Evolutionary conservation across 2,113 vertebrate genomes (phyloP).

Genomic region (Hippocampus guttulatus): DNA sequence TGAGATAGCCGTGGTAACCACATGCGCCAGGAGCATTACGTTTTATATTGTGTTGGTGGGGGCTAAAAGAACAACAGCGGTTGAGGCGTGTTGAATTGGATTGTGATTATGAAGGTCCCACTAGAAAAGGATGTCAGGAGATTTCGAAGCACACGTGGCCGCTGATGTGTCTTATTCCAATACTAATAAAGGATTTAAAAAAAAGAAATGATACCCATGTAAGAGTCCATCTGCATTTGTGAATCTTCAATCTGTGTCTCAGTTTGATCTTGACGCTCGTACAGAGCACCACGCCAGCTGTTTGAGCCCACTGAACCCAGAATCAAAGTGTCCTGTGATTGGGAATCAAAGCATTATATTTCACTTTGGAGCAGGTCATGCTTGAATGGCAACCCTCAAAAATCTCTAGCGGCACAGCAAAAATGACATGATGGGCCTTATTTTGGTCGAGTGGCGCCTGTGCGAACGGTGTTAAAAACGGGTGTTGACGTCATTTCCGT

Average conservation of each 20-base stretch:
- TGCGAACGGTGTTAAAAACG: too few species aligned
- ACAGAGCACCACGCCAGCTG: constrained; percentile 58
- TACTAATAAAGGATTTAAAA: neutral
- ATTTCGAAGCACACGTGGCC: too few species aligned
- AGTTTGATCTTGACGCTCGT: accelerated
- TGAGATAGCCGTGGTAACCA: neutral
- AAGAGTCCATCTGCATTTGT: constrained; percentile 50
- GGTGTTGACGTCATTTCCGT: too few species aligned
- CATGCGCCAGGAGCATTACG: too few species aligned
- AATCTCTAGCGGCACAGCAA: neutral
- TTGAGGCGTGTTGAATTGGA: neutral
- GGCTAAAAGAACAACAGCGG: neutral
- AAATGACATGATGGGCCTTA: too few species aligned
- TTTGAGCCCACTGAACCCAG: constrained; percentile 67
- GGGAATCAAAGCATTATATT: constrained; percentile 4
- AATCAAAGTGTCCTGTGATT: constrained; percentile 53
- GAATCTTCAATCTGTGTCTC: constrained; percentile 35
- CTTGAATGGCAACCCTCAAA: neutral
- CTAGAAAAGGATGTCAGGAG: neutral
- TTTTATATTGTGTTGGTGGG: neutral
- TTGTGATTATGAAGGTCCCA: neutral
- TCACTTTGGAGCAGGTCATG: neutral
- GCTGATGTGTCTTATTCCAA: too few species aligned
- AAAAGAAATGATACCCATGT: constrained; percentile 56
- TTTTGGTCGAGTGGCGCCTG: too few species aligned